Evolutionary conservation across 2,797 vertebrate genomes (phyloP), one percentile per base, ranked within the genome.

Genomic region (Spinus pinus): DNA sequence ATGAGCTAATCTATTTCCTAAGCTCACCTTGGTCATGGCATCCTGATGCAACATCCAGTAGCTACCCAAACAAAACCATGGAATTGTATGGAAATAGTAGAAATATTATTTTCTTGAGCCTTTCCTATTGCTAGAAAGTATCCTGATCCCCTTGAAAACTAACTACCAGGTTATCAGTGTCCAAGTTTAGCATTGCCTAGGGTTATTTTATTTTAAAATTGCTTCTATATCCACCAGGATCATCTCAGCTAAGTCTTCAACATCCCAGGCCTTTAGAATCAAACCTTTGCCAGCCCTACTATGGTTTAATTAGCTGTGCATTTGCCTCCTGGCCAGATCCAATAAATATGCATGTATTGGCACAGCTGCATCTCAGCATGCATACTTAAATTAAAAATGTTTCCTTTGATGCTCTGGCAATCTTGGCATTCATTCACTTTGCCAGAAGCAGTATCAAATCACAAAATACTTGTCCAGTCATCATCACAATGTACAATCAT

Each of bases 341-440:
- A 97, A 97, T 98, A 98, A 98, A 98, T 97, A 97, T 96, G 97
- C 96, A 97, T 96, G 96, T 95, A 97, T 96, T 96, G 70, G 96
- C 97, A 97, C 97, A 98, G 97, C 97, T 98, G 98, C 96, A 97
- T 96, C 98, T 97, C 98, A 98, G 97, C 97, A 96, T 96, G 97
- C 94, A 96, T 95, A 94, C 87, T 97, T 95, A 97, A 98, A 98
- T 97, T 97, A 97, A 98, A 97, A 97, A 97, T 96, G 95, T 92
- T 97, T 97, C 95, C 92, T 97, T 94, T 96, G 97, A 97, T 95
- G 94, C 93, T 94, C 90, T 97, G 96, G 96, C 91, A 97, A 95
- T 92, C 90, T 90, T 97, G 97, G 96, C 96, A 97, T 92, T 95
- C 94, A 83, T 85, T 97, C 84, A 77, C 93, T 97, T 97, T 94